phyloP scores from a whole-genome alignment of 2,888 invertebrate genomes.

The Deilephila elpenor region DNA sequence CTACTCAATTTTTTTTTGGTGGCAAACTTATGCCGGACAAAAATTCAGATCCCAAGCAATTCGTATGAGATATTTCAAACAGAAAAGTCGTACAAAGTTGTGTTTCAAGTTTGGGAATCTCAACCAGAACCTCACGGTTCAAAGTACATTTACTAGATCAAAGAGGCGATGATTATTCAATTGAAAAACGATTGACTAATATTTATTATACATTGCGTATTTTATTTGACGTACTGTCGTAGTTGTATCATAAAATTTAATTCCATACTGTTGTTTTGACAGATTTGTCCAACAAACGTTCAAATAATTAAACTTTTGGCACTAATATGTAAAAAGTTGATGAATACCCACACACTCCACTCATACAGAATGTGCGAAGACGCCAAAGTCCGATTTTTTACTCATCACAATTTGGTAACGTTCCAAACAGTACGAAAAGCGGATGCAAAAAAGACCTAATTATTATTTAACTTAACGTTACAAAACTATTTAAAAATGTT shows the following conservation, averaged over 20 bases:
- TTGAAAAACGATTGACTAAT: no score
- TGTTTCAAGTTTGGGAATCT: no score
- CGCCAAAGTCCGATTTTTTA: conserved; percentile 1
- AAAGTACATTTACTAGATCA: no score
- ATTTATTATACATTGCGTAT: not conserved
- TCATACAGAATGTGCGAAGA: not conserved
- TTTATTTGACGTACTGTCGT: not conserved
- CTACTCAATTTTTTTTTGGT: no score
- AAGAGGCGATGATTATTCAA: no score
- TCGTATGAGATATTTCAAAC: no score
- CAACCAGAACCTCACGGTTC: no score
- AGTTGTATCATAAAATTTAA: not conserved
- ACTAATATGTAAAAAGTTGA: not conserved
- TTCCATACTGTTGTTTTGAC: not conserved
- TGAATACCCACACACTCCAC: not conserved
- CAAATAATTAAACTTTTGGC: not conserved
- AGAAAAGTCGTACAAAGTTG: no score
- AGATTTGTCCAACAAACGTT: not conserved
- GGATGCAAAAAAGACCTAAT: not conserved
- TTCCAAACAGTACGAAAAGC: not conserved
- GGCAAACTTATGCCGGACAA: no score
- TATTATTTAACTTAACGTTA: not conserved
- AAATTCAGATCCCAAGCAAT: no score
- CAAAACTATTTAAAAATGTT: no score
- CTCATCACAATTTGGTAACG: conserved; percentile 6